These are phyloP conservation scores for Mercenaria mercenaria DNA, from an alignment of 1,140 invertebrate species.

Conservation along the genomic window DNA sequence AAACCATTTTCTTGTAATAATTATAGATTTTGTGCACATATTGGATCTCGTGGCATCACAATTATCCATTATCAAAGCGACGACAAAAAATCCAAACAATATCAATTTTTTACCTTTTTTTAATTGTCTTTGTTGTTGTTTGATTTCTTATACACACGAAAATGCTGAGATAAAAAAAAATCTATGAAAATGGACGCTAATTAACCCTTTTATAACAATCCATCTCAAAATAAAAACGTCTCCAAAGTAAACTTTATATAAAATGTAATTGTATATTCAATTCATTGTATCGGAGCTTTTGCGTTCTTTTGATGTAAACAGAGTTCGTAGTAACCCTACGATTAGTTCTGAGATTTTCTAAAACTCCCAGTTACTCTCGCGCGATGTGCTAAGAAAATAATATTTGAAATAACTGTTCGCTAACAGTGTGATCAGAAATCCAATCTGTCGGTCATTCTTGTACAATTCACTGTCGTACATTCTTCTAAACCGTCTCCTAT, in stretches of 20 bases:
- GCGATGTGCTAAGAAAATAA: not conserved
- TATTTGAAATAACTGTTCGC: not conserved
- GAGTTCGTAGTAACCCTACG: not conserved
- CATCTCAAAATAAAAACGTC: too few species aligned
- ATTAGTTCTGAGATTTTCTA: not conserved
- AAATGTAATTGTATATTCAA: not conserved
- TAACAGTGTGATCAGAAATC: not conserved
- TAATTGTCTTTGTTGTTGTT: too few species aligned
- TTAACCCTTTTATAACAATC: too few species aligned
- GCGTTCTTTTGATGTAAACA: not conserved
- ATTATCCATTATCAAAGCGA: too few species aligned
- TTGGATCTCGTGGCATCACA: too few species aligned
- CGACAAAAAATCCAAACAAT: too few species aligned
- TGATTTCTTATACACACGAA: too few species aligned
- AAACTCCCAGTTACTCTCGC: not conserved
- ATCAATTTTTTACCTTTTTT: too few species aligned
- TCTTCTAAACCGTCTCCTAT: not conserved
- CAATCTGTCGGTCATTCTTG: not conserved
- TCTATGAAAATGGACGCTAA: too few species aligned
- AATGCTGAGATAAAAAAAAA: too few species aligned
- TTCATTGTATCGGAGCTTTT: not conserved
- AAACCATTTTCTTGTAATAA: too few species aligned
- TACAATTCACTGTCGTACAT: not conserved
- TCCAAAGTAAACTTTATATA: not conserved
- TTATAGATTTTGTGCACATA: too few species aligned